Evolutionary conservation across 2,888 invertebrate species (phyloP), one percentile per base, ranked within the genome.

Genomic region (Bembecia ichneumoniformis): DNA sequence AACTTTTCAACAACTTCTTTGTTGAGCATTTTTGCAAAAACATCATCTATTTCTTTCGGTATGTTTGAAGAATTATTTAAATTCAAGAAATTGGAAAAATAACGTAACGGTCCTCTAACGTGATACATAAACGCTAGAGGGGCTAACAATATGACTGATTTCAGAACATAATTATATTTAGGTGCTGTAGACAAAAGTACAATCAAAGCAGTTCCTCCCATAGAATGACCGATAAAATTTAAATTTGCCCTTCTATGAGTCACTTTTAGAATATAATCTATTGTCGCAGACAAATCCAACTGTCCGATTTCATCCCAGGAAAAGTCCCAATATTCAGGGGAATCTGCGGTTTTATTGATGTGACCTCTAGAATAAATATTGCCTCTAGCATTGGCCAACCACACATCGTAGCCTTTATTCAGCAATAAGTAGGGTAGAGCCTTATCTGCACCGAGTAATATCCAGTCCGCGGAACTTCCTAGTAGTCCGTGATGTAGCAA

Each of bases 391-490:
- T 89, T 89, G 9, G 78, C 74, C 88, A 78, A 88, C 94, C 83
- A 94, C 1, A 89, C 89, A 51, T 90, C 89, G 54, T 87, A 89
- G 0, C 89, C 89, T 1, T 71, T 71, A 53, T 92, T 79, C 75
- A 87, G 80, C 75, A 94, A 54, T 1, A 77, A 55, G 49, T 81
- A 82, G 0, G 82, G 77, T 13, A 83, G 64, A 4, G 80, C 75
- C 50, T 75, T 70, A 46, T 61, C 56, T 1, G 77, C 58, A 34
- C 80, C 82, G 11, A 77, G 60, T 50, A 82, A 54, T 46, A 82
- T 66, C 83, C 83, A 83, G 57, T 82, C 82, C 0, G 75, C 75
- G 1, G 83, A 82, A 55, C 81, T 82, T 4, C 81, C 81, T 0
- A 82, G 65, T 47, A 83, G 53, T 10, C 82, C 82, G 47, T 82